These are phyloP conservation scores for Strigamia transsilvanica DNA, from an alignment of 2,888 invertebrate genomes.

Conservation along the genomic window DNA sequence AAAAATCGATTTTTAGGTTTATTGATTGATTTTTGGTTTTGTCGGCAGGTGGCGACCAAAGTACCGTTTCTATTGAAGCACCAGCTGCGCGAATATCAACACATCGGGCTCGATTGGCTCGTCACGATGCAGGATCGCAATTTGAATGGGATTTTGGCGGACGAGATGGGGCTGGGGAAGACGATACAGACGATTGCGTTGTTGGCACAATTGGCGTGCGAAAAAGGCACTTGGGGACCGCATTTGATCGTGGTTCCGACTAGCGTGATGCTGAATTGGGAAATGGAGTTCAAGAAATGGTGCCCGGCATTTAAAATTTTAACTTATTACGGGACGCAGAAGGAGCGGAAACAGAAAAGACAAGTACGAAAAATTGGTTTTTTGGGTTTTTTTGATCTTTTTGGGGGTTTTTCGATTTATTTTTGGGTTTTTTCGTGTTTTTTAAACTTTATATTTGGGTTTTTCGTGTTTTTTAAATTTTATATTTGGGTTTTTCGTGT, in stretches of 20 bases:
- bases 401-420: too few species aligned
- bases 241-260: slow-evolving; percentile 99
- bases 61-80: slow-evolving; percentile 93
- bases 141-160: slow-evolving; percentile 94
- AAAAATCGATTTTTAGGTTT: background rate
- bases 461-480: too few species aligned
- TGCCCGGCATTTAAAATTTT: slow-evolving; percentile 98
- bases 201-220: slow-evolving; percentile 91
- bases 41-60: slow-evolving; percentile 80
- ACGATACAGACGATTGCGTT: slow-evolving; percentile 97
- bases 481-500: too few species aligned
- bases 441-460: too few species aligned
- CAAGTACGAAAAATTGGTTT: slow-evolving; percentile 56
- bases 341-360: slow-evolving; percentile 90
- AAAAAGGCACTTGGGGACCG: slow-evolving; percentile 95
- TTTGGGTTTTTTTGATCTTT: too few species aligned
- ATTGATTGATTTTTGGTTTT: background rate
- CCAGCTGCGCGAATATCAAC: slow-evolving; percentile 91
- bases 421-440: too few species aligned
- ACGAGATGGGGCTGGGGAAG: slow-evolving; percentile 97
- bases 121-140: slow-evolving; percentile 95
- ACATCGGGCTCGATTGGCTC: slow-evolving; percentile 96
- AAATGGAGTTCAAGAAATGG: slow-evolving; percentile 99
- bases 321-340: slow-evolving; percentile 96
- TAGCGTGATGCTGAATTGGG: slow-evolving; percentile 99